phyloP scores from a whole-genome alignment of 1,140 invertebrate species.

The Drosophila ogumai region DNA sequence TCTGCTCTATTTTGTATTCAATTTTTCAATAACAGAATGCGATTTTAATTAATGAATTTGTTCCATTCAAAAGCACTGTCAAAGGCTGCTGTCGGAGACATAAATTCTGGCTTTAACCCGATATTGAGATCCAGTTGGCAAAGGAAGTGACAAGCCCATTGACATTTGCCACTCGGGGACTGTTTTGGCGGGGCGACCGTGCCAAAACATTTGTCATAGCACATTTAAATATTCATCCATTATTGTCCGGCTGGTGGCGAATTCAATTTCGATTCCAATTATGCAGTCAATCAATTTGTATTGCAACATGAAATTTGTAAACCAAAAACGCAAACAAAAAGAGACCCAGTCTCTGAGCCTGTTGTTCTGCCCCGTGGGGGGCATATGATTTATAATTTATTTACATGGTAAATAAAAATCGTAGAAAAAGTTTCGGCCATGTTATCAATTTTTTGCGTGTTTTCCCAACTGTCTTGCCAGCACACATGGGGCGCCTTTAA shows the following conservation, averaged over 20 bases:
- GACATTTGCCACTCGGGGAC: constrained; percentile 52
- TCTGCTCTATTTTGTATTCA: constrained; percentile 21
- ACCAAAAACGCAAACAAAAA: constrained; percentile 37
- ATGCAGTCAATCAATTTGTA: constrained; percentile 52
- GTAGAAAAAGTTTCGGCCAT: constrained; percentile 15
- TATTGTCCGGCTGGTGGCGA: constrained; percentile 22
- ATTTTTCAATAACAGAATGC: constrained; percentile 24
- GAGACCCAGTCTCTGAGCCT: neutral
- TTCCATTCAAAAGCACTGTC: constrained; percentile 36
- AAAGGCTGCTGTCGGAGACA: constrained; percentile 16
- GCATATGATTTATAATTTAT: constrained; percentile 58
- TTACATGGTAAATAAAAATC: constrained; percentile 49
- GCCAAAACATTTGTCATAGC: constrained; percentile 68
- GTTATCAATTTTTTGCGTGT: constrained; percentile 59
- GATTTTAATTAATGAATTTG: constrained; percentile 41
- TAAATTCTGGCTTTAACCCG: constrained; percentile 28
- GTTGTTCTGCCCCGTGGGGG: constrained; percentile 33
- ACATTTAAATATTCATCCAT: constrained; percentile 62
- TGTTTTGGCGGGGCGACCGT: constrained; percentile 5
- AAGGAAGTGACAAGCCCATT: constrained; percentile 60
- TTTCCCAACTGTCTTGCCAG: constrained; percentile 40
- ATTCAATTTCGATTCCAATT: constrained; percentile 52
- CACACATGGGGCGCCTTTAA: constrained; percentile 37
- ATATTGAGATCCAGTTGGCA: constrained; percentile 16
- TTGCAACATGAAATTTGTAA: constrained; percentile 26